phyloP scores from a whole-genome alignment of 2,113 vertebrate genomes.

The Brienomyrus longianalis region DNA sequence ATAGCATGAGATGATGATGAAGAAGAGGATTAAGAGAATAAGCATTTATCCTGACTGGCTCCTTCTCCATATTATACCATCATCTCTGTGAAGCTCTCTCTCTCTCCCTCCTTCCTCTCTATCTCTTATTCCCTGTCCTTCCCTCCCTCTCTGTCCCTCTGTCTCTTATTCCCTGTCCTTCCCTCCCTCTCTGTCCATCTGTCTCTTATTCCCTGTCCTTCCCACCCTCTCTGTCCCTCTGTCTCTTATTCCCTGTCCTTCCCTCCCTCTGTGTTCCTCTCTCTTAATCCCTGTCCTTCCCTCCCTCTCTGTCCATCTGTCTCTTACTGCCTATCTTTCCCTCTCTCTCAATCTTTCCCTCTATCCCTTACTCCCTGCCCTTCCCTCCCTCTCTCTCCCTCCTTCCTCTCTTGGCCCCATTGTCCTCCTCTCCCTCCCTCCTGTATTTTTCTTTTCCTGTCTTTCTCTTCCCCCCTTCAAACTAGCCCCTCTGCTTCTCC shows the following conservation, averaged over 20 bases:
- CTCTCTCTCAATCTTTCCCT: background rate
- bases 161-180: background rate
- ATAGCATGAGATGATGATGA: slow-evolving; percentile 18
- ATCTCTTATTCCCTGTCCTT: background rate
- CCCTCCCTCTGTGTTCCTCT: background rate
- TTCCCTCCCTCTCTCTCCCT: background rate
- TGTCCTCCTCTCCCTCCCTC: background rate
- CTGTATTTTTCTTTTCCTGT: slow-evolving; percentile 1
- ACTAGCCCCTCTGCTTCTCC: background rate
- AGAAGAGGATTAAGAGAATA: slow-evolving; percentile 38
- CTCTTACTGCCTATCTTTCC: background rate
- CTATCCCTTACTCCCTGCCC: too few relatives aligned
- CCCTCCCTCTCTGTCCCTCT: background rate
- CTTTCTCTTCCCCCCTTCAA: background rate
- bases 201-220: background rate
- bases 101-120: background rate
- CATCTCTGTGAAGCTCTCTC: background rate
- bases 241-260: background rate
- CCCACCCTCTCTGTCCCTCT: background rate
- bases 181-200: background rate
- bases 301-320: background rate
- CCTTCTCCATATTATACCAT: background rate
- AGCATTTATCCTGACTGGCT: slow-evolving; percentile 32
- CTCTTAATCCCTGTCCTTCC: background rate
- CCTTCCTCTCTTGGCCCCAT: background rate